Base-by-base conservation (phyloP, 2,113 vertebrate genomes). In the Synchiropus splendidus region DNA sequence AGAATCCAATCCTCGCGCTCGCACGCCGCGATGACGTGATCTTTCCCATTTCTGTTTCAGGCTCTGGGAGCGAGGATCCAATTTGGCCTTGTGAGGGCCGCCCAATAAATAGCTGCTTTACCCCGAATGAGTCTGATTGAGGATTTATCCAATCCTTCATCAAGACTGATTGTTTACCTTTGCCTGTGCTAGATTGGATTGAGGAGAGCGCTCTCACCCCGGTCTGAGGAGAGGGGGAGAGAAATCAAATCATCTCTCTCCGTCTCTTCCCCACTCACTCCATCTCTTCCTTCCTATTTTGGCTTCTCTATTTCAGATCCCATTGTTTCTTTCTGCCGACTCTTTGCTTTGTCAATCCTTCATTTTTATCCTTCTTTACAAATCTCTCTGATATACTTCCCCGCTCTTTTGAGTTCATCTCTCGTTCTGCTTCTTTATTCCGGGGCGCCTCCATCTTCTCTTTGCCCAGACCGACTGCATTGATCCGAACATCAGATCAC, bases 91-190 rank as follows among this genome's bases (percentile, higher is more conserved):
- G 63, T 55, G 74, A 66, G 72, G 68, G 62, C 56, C n/a, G 30
- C 41, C 78, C 74, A 76, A 71, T 69, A 78, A 79, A 77, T 54
- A 67, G 57, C 61, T 74, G 72, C 68, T 81, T 83, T 70, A 61
- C 67, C 39, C 50, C 70, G 67, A 81, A 79, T 72, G 70, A 72
- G 66, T 75, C 74, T 80, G 78, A 85, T 82, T 72, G 77, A 80
- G 80, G 77, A 82, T 85, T 83, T 80, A 80, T 78, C 75, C 78
- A 55, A 61, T 78, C 72, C 70, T 82, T 80, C 77, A 85, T 83
- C 68, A 73, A 62, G 78, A 74, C 64, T 75, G 81, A 85, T 84
- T 85, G 82, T 84, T 84, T 83, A 78, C 78, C 75, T 79, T 84
- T 64, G 63, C 53, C 45, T 35, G 50, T 41, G 69, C 62, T 58